Conservation (phyloP, 1,140 invertebrate genomes). For the Neodiprion lecontei region DNA sequence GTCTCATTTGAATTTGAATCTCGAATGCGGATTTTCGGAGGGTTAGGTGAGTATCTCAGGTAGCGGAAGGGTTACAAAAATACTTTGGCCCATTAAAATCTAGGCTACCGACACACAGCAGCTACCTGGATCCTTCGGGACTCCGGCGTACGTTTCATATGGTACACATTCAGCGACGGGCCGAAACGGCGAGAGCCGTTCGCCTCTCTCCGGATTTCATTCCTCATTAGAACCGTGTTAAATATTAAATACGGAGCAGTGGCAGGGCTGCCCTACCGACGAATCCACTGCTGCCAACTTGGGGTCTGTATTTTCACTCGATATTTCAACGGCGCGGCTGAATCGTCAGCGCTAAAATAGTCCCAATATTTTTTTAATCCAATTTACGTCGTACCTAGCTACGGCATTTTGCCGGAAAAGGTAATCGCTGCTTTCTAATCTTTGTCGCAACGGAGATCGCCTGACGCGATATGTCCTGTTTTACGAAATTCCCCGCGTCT, state of each 20-base stretch:
- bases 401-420: too few relatives aligned
- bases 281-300: neutral
- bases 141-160: neutral
- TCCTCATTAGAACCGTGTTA: constrained; percentile 55
- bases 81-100: constrained; percentile 49
- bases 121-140: constrained; percentile 27
- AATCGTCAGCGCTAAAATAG: too few relatives aligned
- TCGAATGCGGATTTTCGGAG: constrained; percentile 32
- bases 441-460: too few relatives aligned
- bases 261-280: neutral
- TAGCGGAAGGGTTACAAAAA: constrained; percentile 34
- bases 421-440: too few relatives aligned
- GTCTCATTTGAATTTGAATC: constrained; percentile 64
- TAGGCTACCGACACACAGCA: constrained; percentile 35
- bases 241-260: constrained; percentile 42
- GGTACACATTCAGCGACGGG: neutral
- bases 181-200: constrained; percentile 31
- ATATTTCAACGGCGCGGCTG: too few relatives aligned
- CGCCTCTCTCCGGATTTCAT: constrained; percentile 31
- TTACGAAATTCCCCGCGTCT: neutral
- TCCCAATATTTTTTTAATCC: too few relatives aligned
- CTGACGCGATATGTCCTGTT: neutral
- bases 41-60: constrained; percentile 36
- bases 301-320: too few relatives aligned
- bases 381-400: too few relatives aligned